Conservation (phyloP, 1,140 invertebrate genomes). For the Lasioglossum albipes region DNA sequence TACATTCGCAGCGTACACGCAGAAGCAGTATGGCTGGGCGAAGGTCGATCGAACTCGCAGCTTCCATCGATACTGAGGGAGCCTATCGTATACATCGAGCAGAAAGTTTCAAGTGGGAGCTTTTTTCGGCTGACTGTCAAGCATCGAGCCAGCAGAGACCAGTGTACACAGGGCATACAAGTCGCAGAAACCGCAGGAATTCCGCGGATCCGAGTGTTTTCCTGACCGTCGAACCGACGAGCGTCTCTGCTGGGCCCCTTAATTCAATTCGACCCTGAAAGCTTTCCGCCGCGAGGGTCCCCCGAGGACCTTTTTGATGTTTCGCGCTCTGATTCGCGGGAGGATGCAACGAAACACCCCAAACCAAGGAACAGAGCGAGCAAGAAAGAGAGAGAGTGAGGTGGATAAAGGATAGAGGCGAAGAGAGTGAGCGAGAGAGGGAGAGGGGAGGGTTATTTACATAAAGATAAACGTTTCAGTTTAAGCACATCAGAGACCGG, state of each 20-base stretch:
- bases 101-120: constrained; percentile 21
- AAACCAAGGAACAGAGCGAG: background rate
- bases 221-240: background rate
- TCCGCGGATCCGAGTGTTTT: too few relatives aligned
- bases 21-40: too few relatives aligned
- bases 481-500: constrained; percentile 32
- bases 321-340: background rate
- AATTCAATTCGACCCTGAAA: background rate
- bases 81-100: background rate
- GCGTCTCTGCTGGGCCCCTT: background rate
- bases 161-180: background rate
- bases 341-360: background rate
- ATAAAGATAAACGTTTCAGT: constrained; percentile 42
- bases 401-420: too few relatives aligned
- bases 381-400: background rate
- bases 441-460: constrained; percentile 28
- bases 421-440: background rate
- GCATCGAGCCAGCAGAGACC: constrained; percentile 9
- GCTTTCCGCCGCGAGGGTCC: background rate
- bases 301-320: background rate
- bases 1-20: too few relatives aligned
- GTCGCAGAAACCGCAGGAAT: background rate
- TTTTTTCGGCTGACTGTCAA: background rate
- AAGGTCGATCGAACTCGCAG: constrained; percentile 11
- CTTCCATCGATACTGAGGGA: constrained; percentile 8